Evolutionary conservation across 2,113 vertebrate species (phyloP).

Genomic region (Empidonax traillii): DNA sequence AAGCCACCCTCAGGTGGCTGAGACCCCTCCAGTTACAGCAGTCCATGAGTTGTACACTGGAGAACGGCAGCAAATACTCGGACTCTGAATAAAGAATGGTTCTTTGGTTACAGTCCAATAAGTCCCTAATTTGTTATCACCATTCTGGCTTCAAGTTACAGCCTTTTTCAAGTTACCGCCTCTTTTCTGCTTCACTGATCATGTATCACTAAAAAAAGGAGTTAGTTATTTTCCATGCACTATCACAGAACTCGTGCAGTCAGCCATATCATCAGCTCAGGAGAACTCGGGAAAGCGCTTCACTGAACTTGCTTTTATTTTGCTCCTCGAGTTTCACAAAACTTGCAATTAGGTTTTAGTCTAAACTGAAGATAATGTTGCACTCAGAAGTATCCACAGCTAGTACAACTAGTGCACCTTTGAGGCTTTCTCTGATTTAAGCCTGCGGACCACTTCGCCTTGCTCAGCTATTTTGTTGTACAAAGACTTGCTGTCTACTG

Average conservation of each 20-base stretch:
- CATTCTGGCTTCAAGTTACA: background rate
- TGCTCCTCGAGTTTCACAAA: background rate
- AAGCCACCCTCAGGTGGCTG: background rate
- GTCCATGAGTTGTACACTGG: background rate
- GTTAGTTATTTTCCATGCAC: background rate
- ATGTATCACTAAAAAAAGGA: background rate
- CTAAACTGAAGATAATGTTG: background rate
- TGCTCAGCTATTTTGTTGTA: constrained; percentile 68
- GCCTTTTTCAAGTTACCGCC: background rate
- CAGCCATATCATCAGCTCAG: background rate
- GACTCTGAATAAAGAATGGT: background rate
- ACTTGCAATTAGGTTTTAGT: background rate
- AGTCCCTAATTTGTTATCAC: background rate
- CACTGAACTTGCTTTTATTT: background rate
- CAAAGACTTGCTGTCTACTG: constrained; percentile 3
- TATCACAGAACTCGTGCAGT: background rate
- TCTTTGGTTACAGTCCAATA: background rate
- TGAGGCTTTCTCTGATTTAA: constrained; percentile 76
- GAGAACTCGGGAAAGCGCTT: background rate
- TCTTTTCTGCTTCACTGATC: background rate
- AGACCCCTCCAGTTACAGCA: background rate
- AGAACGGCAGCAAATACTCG: background rate
- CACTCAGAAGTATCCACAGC: background rate
- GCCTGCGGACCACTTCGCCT: constrained; percentile 78
- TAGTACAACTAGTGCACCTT: constrained; percentile 71